phyloP scores from a whole-genome alignment of 2,888 invertebrate genomes.

The Cotesia congregata region DNA sequence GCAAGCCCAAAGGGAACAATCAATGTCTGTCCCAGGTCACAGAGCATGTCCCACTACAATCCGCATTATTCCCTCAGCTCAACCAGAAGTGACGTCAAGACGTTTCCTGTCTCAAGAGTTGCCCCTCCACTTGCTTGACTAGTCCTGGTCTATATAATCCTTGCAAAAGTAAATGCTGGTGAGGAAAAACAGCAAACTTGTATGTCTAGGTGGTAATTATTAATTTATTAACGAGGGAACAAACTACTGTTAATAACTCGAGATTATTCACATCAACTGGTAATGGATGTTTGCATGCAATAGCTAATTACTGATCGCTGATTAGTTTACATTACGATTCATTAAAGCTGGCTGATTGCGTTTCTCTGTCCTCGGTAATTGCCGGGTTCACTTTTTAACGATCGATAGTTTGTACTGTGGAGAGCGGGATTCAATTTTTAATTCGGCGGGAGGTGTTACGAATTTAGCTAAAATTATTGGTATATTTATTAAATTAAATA shows the following conservation, averaged over 20 bases:
- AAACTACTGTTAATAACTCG: slow-evolving; percentile 62
- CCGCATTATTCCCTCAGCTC: slow-evolving; percentile 15
- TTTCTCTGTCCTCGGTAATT: background rate
- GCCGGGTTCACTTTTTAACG: background rate
- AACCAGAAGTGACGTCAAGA: slow-evolving; percentile 3
- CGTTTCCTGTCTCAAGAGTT: slow-evolving; percentile 18
- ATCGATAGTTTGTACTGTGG: too few species aligned
- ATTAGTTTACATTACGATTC: slow-evolving; percentile 25
- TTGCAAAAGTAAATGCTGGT: too few species aligned
- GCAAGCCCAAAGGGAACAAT: slow-evolving; percentile 31
- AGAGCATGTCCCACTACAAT: slow-evolving; percentile 12
- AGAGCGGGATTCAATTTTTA: too few species aligned
- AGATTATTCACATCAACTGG: slow-evolving; percentile 53
- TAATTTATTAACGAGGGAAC: slow-evolving; percentile 41
- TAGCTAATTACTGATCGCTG: slow-evolving; percentile 53
- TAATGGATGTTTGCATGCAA: background rate
- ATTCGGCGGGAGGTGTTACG: too few species aligned
- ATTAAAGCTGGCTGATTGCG: background rate
- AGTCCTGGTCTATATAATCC: too few species aligned
- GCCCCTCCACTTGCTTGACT: background rate
- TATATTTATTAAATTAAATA: too few species aligned
- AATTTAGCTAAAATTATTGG: too few species aligned
- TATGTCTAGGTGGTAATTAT: background rate
- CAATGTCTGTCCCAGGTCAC: slow-evolving; percentile 33
- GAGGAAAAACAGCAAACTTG: background rate